These are phyloP conservation scores for Heliangelus exortis DNA, from an alignment of 2,797 vertebrate species.

Conservation along the genomic window DNA sequence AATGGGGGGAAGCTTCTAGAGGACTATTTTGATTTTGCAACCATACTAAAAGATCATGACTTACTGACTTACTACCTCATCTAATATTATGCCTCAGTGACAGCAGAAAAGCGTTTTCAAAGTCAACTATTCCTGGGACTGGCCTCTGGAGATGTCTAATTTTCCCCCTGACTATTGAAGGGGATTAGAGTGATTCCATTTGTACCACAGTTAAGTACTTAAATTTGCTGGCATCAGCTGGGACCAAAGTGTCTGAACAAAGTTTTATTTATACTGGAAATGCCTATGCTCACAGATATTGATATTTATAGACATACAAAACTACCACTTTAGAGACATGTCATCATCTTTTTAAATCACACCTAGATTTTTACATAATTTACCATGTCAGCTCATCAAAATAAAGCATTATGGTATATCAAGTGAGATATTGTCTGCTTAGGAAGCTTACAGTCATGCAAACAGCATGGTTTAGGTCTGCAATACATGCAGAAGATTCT, in stretches of 20 bases:
- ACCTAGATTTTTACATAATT: neutral
- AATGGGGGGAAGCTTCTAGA: neutral
- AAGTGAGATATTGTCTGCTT: neutral
- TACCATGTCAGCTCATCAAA: neutral
- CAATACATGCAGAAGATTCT: neutral
- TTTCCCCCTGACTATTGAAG: neutral
- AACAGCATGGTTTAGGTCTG: neutral
- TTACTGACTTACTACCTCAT: neutral
- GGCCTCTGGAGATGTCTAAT: neutral
- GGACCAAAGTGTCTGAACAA: neutral
- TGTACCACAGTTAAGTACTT: neutral
- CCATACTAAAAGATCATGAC: neutral
- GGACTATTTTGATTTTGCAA: neutral
- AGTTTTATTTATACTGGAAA: conserved; percentile 4
- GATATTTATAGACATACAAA: conserved; percentile 13
- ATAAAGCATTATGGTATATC: neutral
- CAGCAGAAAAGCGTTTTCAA: neutral
- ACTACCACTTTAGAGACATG: neutral
- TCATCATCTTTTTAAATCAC: conserved; percentile 7
- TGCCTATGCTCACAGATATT: neutral
- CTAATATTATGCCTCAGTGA: neutral
- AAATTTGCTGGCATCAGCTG: neutral
- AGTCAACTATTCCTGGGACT: neutral
- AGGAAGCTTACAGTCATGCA: neutral
- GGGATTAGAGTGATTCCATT: neutral